Evolutionary conservation across 2,888 invertebrate genomes (phyloP), one percentile per base, ranked within the genome.

Genomic region (Maniola hyperantus): DNA sequence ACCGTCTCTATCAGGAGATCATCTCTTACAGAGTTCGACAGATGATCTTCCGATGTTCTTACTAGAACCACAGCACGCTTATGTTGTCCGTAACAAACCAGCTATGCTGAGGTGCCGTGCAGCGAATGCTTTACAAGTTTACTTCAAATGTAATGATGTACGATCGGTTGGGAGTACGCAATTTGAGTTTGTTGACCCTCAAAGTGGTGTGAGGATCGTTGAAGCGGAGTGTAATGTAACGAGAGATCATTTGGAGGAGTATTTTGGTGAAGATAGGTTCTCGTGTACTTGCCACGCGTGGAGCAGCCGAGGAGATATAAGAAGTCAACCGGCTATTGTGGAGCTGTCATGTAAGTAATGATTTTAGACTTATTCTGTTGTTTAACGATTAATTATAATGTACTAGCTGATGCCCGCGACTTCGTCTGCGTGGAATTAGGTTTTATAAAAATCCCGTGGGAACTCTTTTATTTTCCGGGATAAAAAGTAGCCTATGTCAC

Each of bases 271-370:
- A 80, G 97, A 97, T 66, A 95, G 96, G 76, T 98, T 97, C 86
- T 97, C 96, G 78, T 99, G 99, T 89, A 97, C 98, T 78, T 99
- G 99, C 84, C 95, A 96, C 80, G 99, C 99, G 44, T 98, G 97
- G 96, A 97, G 97, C 71, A 96, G 97, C 72, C 94, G 96, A 67
- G 97, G 97, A 13, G 95, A 96, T 77, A 96, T 97, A 77, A 95
- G 95, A 83, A 99, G 98, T 89, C 97, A 97, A 81, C 94, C 96
- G 20, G 99, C 98, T 54, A 94, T 95, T 65, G 95, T 99, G 64
- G 97, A 97, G 88, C 95, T 98, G 79, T 98, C 99, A 84, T 98
- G 99, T 99, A 93, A 98, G 99, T 98, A 50, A 13, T 10, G 7
- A 1, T n/a, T n/a, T n/a, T n/a, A n/a, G n/a, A n/a, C n/a, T n/a